Conservation (phyloP, 2,113 vertebrate genomes). For the Ictidomys tridecemlineatus region DNA sequence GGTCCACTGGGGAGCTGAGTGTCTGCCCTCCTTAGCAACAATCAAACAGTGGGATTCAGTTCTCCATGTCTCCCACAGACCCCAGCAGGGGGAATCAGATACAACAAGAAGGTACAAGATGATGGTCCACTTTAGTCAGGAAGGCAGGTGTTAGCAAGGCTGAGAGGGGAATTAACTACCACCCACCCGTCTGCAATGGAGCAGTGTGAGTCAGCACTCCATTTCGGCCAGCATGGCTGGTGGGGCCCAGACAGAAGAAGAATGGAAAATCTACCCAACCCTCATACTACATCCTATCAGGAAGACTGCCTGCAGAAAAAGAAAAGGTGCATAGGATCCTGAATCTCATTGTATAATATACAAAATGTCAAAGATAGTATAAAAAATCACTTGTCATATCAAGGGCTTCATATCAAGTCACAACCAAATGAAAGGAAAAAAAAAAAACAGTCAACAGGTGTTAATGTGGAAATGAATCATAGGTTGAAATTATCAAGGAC, state of each 20-base stretch:
- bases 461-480: neutral
- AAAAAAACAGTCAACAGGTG: neutral
- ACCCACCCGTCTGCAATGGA: accelerated
- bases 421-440: neutral
- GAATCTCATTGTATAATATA: neutral
- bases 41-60: accelerated
- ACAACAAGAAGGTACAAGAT: accelerated
- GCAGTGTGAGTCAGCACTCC: neutral
- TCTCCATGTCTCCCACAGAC: neutral
- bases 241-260: neutral
- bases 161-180: accelerated
- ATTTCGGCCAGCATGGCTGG: too few relatives aligned
- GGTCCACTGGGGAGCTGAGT: neutral
- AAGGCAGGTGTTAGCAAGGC: neutral
- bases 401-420: neutral
- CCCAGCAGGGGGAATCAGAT: neutral
- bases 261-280: too few relatives aligned
- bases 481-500: neutral
- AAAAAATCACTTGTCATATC: neutral
- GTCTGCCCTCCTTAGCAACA: neutral
- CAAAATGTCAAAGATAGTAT: neutral
- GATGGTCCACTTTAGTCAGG: accelerated
- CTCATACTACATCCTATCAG: accelerated
- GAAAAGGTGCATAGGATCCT: neutral
- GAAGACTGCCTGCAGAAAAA: neutral